Evolutionary conservation across 2,797 vertebrate species (phyloP), one percentile per base, ranked within the genome.

Genomic region (Phrynocephalus forsythii): DNA sequence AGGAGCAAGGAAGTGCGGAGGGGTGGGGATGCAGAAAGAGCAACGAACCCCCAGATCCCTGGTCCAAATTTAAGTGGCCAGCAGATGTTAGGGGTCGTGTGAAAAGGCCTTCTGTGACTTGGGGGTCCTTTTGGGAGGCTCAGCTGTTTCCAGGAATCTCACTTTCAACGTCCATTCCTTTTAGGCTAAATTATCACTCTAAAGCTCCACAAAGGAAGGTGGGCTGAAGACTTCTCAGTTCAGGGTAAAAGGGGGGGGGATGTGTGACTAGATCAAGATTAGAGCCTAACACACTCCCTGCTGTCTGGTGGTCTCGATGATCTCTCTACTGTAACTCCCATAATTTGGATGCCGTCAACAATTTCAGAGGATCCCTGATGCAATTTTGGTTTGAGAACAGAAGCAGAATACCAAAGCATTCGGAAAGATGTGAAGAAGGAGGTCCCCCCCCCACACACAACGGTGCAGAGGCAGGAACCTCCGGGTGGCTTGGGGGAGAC

Each of bases 341-440:
- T 20, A 71, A 38, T 13, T 9, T 16, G 66, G 75, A 13, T 30
- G 2, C 52, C 44, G 30, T 73, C 18, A 2, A 2, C 50, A 66
- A 66, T 26, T 66, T 48, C 60, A 67, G 48, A 76, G 6, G 77
- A 85, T 81, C 77, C 87, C 83, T 88, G 87, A 85, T 56, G 16
- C 13, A 28, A 33, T 3, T 38, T 80, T 52, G 44, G 68, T 67
- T 52, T 76, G 48, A 38, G 50, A 56, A 68, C 1, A 33, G 48
- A 28, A 63, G 20, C 33, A 38, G 7, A 7, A 30, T 52, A 20
- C 30, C 30, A n/a, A 52, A 84, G 48, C 71, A 56, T 11, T 22
- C 44, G 30, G 71, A 82, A 67, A 82, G 2, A 30, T 24, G 28
- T 48, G 15, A 44, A 7, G 11, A 2, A 9, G 63, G 78, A 44